Conservation (phyloP, 2,888 invertebrate species). For the Lissocephala sabroskyi region DNA sequence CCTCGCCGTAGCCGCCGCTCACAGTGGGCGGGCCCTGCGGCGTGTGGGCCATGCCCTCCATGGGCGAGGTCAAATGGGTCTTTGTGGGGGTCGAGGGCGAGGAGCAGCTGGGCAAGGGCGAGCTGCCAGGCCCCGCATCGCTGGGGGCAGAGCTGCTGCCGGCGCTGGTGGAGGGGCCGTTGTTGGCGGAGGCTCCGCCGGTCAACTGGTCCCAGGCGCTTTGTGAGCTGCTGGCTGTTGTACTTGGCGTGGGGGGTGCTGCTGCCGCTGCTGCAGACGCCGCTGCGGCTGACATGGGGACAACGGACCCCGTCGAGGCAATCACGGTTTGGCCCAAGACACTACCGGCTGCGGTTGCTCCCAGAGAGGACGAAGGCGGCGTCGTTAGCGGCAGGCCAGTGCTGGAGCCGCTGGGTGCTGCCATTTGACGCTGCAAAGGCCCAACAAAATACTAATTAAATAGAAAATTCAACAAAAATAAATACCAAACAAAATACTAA, state of each 20-base stretch:
- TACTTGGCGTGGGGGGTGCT: slow-evolving; percentile 23
- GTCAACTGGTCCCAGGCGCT: slow-evolving; percentile 73
- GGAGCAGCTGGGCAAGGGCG: slow-evolving; percentile 64
- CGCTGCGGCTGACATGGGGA: slow-evolving; percentile 58
- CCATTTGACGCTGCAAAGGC: slow-evolving; percentile 43
- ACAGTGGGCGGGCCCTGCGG: slow-evolving; percentile 69
- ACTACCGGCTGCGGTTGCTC: slow-evolving; percentile 7
- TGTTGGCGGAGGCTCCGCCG: slow-evolving; percentile 56
- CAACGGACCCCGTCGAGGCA: slow-evolving; percentile 55
- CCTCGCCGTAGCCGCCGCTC: slow-evolving; percentile 69
- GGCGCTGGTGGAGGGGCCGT: slow-evolving; percentile 34
- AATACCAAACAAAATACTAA: too few relatives aligned
- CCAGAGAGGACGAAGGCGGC: too few relatives aligned
- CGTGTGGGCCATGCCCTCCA: slow-evolving; percentile 68
- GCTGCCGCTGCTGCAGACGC: slow-evolving; percentile 56
- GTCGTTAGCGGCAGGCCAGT: too few relatives aligned
- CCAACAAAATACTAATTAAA: slow-evolving; percentile 9
- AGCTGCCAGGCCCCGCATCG: slow-evolving; percentile 39
- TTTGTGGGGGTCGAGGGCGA: slow-evolving; percentile 70
- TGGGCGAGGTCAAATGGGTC: slow-evolving; percentile 56
- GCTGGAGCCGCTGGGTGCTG: slow-evolving; percentile 44
- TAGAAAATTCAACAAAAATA: too few relatives aligned
- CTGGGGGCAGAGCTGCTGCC: slow-evolving; percentile 13
- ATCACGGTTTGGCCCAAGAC: slow-evolving; percentile 59
- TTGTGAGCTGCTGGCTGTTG: slow-evolving; percentile 48